phyloP scores from a whole-genome alignment of 2,113 vertebrate genomes.

The Mustelus asterias region DNA sequence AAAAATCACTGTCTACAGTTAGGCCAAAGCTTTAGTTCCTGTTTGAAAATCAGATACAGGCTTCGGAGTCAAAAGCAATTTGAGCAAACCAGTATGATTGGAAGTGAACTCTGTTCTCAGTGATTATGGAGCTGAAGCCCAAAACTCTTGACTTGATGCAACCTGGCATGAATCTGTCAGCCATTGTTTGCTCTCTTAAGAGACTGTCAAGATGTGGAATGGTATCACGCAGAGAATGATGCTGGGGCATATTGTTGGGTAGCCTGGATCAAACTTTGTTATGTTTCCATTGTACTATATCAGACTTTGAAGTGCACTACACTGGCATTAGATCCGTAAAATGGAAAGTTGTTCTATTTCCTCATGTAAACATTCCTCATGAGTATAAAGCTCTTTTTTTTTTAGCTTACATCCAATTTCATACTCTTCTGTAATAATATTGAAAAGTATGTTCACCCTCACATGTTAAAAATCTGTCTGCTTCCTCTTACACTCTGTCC shows the following conservation, averaged over 20 bases:
- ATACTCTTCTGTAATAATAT: no score
- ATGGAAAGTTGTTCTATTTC: no score
- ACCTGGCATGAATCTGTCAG: background rate
- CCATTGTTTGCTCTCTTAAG: background rate
- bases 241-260: no score
- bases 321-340: no score
- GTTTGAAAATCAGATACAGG: background rate
- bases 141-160: background rate
- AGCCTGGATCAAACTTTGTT: no score
- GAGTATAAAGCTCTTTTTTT: no score
- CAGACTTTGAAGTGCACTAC: no score
- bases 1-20: background rate
- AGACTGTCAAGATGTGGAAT: no score
- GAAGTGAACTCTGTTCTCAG: background rate
- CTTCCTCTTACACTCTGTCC: background rate
- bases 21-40: background rate
- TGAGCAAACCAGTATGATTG: background rate
- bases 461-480: background rate
- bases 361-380: no score
- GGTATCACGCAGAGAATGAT: no score
- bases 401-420: no score
- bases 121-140: background rate
- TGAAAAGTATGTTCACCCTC: background rate
- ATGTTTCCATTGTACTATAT: no score
- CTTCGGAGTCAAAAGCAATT: background rate